A percentile compares a stretch with the other conserved stretches of the same genome.
These are phyloP conservation scores for Torymus auratus DNA, from an alignment of 2,888 invertebrate genomes.

Conservation along the genomic window DNA sequence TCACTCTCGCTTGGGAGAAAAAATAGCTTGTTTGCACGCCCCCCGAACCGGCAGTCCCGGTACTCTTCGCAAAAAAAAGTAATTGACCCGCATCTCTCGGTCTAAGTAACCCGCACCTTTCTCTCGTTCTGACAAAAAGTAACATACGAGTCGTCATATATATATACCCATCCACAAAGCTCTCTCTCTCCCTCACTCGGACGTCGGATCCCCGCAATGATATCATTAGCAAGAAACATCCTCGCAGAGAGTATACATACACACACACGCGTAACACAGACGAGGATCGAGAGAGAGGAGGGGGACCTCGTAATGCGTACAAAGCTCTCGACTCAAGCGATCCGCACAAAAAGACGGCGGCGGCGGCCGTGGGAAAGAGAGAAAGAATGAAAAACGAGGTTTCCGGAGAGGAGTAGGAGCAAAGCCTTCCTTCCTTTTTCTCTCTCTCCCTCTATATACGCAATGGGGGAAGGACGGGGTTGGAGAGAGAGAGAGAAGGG, in stretches of 20 bases:
- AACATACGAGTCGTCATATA: too few relatives aligned
- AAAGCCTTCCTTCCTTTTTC: too few relatives aligned
- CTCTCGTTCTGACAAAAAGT: too few relatives aligned
- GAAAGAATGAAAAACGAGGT: slow-evolving; percentile 48
- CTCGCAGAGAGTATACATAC: background rate
- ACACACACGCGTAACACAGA: too few relatives aligned
- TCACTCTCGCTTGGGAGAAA: too few relatives aligned
- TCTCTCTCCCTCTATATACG: too few relatives aligned
- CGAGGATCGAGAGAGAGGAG: slow-evolving; percentile 1
- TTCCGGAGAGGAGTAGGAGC: slow-evolving; percentile 19
- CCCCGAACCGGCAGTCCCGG: too few relatives aligned
- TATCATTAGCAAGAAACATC: slow-evolving; percentile 35
- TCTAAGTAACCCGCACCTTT: too few relatives aligned
- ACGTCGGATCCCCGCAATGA: background rate
- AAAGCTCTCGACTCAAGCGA: slow-evolving; percentile 9
- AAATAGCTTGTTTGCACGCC: too few relatives aligned
- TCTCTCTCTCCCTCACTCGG: background rate
- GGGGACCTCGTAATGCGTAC: slow-evolving; percentile 9
- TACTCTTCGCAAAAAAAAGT: too few relatives aligned
- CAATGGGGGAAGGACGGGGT: background rate
- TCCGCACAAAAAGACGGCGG: slow-evolving; percentile 2
- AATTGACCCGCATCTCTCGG: too few relatives aligned
- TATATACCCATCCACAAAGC: too few relatives aligned
- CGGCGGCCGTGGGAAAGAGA: background rate
- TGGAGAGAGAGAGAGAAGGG: slow-evolving; percentile 9